Percentiles rank a stretch among this genome's conserved stretches.
phyloP scores from a whole-genome alignment of 1,140 invertebrate genomes.

The Drosophila parvula region DNA sequence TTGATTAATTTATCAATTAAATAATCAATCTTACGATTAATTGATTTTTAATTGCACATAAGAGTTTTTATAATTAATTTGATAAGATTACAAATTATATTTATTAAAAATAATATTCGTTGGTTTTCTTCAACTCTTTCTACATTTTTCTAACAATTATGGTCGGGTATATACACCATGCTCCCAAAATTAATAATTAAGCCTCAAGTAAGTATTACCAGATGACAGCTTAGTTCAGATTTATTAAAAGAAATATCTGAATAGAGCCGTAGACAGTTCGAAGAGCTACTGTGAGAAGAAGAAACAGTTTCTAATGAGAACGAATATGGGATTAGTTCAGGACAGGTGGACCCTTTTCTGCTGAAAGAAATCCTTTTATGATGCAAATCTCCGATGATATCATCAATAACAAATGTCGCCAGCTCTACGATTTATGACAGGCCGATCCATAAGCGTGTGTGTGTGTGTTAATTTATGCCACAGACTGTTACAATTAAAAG shows the following conservation, averaged over 20 bases:
- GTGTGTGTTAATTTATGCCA: constrained; percentile 69
- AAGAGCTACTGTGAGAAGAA: constrained; percentile 35
- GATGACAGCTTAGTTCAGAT: constrained; percentile 11
- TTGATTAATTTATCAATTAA: background rate
- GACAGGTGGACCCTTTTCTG: constrained; percentile 42
- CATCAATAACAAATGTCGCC: constrained; percentile 69
- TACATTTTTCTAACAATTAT: no score
- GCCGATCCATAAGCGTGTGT: background rate
- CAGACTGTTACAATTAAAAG: constrained; percentile 81
- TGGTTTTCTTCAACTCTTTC: no score
- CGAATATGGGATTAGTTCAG: constrained; percentile 52
- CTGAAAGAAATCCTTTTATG: constrained; percentile 66
- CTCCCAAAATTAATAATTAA: no score
- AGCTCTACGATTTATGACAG: constrained; percentile 73
- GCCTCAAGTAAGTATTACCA: background rate
- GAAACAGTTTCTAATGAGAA: constrained; percentile 48
- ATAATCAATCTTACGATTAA: no score
- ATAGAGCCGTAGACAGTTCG: constrained; percentile 24
- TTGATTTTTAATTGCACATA: background rate
- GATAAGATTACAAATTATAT: background rate
- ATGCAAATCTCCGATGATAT: constrained; percentile 66
- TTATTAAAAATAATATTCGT: background rate
- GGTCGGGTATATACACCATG: background rate
- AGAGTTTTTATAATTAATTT: background rate
- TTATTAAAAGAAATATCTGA: constrained; percentile 6